Percentiles rank a stretch among this genome's conserved stretches.
Conservation (phyloP, 2,888 invertebrate species). For the Athrips mouffetella region DNA sequence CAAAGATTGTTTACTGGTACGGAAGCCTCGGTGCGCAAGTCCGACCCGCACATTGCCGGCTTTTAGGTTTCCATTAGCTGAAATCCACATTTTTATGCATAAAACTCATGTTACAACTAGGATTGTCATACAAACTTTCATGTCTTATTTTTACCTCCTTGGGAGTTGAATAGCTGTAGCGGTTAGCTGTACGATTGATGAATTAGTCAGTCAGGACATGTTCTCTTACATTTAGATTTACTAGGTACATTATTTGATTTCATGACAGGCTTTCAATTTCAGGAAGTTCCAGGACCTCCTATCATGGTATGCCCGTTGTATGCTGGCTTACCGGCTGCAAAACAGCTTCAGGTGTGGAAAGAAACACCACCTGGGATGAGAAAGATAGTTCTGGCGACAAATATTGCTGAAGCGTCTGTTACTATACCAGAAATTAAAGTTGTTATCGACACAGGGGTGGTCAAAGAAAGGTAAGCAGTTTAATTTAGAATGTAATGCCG, state of each 20-base stretch:
- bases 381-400: constrained; percentile 96
- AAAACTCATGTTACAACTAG: too few relatives aligned
- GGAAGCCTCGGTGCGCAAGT: too few relatives aligned
- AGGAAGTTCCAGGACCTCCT: constrained; percentile 80
- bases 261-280: constrained; percentile 38
- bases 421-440: constrained; percentile 95
- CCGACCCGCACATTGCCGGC: too few relatives aligned
- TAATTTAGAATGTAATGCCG: background rate
- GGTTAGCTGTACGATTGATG: too few relatives aligned
- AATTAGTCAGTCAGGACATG: too few relatives aligned
- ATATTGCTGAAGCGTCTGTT: constrained; percentile 98
- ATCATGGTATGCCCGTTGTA: constrained; percentile 92
- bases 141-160: too few relatives aligned
- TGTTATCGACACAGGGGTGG: constrained; percentile 95
- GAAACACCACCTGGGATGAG: constrained; percentile 84
- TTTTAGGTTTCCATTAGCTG: too few relatives aligned
- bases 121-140: too few relatives aligned
- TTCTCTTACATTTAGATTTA: background rate
- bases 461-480: constrained; percentile 85
- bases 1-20: too few relatives aligned
- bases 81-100: too few relatives aligned
- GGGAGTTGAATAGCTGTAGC: too few relatives aligned
- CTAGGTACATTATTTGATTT: constrained; percentile 23
- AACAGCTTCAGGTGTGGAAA: constrained; percentile 92
- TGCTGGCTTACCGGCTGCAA: constrained; percentile 90